Conservation (phyloP, 2,113 vertebrate species). For the Corythornis cristatus region DNA sequence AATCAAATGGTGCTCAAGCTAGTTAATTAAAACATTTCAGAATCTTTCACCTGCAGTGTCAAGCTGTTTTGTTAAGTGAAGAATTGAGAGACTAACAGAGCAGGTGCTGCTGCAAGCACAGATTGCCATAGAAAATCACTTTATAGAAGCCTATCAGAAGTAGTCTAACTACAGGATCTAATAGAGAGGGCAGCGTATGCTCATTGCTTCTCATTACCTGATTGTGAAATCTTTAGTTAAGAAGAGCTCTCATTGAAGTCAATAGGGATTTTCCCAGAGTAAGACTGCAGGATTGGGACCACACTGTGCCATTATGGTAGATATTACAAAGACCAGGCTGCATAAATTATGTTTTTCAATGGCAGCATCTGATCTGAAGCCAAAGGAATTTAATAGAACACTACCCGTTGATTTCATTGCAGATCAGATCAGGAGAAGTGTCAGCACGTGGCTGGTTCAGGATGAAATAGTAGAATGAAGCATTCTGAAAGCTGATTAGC, state of each 20-base stretch:
- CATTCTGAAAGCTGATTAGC: neutral
- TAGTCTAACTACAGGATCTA: slow-evolving; percentile 46
- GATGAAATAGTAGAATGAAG: neutral
- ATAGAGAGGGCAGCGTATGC: slow-evolving; percentile 56
- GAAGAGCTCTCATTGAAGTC: slow-evolving; percentile 32
- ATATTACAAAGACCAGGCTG: slow-evolving; percentile 46
- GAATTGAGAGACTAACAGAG: slow-evolving; percentile 46
- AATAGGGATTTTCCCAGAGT: slow-evolving; percentile 48
- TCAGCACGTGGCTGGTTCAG: neutral
- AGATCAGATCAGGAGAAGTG: neutral
- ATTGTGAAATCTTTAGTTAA: slow-evolving; percentile 30
- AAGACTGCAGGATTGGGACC: slow-evolving; percentile 47
- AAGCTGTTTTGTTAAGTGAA: slow-evolving; percentile 65
- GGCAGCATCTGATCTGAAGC: slow-evolving; percentile 42
- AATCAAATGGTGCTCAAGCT: slow-evolving; percentile 58
- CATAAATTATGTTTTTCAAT: neutral
- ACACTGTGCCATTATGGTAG: slow-evolving; percentile 53
- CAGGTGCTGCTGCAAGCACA: slow-evolving; percentile 45
- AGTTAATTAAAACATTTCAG: slow-evolving; percentile 72
- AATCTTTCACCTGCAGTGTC: slow-evolving; percentile 57
- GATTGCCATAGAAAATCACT: slow-evolving; percentile 52
- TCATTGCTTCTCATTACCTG: slow-evolving; percentile 57
- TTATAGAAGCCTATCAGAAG: slow-evolving; percentile 52
- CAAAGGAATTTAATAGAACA: slow-evolving; percentile 30
- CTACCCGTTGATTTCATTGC: slow-evolving; percentile 7